Conservation (phyloP, 53 echinoderm and acorn worm genomes). For the Echinometra lucunter region DNA sequence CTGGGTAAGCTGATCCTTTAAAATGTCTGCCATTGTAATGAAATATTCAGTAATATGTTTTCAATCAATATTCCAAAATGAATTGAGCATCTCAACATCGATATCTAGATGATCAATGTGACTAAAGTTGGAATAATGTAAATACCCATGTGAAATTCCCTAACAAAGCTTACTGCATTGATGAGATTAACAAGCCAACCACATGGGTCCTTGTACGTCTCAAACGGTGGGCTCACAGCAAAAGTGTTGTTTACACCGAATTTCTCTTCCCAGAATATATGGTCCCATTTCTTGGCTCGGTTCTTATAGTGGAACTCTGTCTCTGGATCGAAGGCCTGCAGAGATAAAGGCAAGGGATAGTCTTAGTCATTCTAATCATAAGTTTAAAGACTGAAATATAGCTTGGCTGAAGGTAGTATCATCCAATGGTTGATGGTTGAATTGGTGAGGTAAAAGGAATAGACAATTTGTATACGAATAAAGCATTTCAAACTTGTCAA, state of each 20-base stretch:
- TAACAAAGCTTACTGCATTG: constrained; percentile 78
- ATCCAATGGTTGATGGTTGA: no score
- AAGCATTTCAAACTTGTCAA: no score
- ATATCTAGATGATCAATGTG: background rate
- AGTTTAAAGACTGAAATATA: background rate
- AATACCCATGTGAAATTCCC: background rate
- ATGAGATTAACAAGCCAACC: constrained; percentile 99
- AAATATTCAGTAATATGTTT: background rate
- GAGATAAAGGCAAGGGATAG: background rate
- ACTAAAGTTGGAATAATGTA: background rate
- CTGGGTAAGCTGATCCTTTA: no score
- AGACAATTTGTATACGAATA: no score
- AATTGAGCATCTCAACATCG: background rate
- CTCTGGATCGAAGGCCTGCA: constrained; percentile 88
- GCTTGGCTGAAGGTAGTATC: background rate
- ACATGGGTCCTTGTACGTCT: constrained; percentile 93
- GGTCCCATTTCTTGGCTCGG: constrained; percentile 91
- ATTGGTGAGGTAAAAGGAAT: no score
- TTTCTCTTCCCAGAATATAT: constrained; percentile 87
- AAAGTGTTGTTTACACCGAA: constrained; percentile 88
- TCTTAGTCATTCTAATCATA: background rate
- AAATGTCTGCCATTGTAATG: background rate
- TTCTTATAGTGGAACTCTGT: constrained; percentile 99
- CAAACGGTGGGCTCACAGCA: constrained; percentile 91
- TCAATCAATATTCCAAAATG: background rate